Base-by-base conservation (phyloP, 1,140 invertebrate species). In the Meloidogyne floridensis region DNA sequence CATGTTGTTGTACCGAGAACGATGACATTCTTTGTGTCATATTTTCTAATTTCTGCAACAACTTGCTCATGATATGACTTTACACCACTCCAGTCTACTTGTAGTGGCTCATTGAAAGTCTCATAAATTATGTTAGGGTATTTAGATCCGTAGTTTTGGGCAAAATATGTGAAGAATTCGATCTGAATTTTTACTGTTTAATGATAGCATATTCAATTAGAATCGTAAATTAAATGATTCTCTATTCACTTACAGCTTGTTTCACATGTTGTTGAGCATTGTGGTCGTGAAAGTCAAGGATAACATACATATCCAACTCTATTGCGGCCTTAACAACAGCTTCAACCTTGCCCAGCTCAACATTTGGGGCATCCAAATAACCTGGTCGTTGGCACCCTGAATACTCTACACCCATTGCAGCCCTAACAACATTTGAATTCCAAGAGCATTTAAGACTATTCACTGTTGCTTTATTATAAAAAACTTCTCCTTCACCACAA, bases 281-380 rank as follows among this genome's bases (percentile, higher is more conserved):
- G 32, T 32, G 32, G 32, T 32, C 32, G 32, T 32, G 32, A 32
- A 32, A 32, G 32, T 32, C 32, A 32, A 32, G 32, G 32, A 80
- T 77, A 42, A 82, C 75, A 69, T 80, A 80, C 11, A 82, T 80
- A 32, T 74, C 81, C 20, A 43, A 43, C 2, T n/a, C 8, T 43
- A 82, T 82, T 2, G 82, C 82, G 18, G 82, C 82, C 10, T 82
- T 54, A 10, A 82, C 65, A 51, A 82, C 82, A 15, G 82, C 65
- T 6, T 73, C 51, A 9, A 82, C 81, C 20, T 74, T 69, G 0
- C 72, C 43, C 43, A 65, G 71, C 8, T 82, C 18, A 20, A 20
- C 53, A 13, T 3, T 74, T 15, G 32, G 47, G 47, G 9, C 53
- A 9, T 18, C 71, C 54, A 82, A 74, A 32, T 32, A 32, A 32